Base-by-base conservation (phyloP, 1,140 invertebrate genomes). In the Portunus trituberculatus region DNA sequence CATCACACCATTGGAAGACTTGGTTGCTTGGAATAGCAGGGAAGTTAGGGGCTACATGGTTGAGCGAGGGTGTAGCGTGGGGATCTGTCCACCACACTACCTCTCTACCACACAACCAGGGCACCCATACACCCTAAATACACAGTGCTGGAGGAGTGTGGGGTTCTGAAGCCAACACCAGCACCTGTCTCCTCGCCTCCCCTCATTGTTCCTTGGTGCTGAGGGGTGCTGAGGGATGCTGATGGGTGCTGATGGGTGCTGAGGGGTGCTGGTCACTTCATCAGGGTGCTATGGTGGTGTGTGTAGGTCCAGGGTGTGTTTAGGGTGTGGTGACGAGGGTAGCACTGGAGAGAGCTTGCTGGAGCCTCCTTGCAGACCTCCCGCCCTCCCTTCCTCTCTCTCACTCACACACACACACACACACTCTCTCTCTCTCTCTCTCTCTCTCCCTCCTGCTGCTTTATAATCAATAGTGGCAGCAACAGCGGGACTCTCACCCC, bases 291-390 rank as follows among this genome's bases (percentile, higher is more conserved):
- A n/a, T n/a, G n/a, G n/a, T n/a, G n/a, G n/a, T n/a, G n/a, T n/a
- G n/a, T n/a, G n/a, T n/a, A n/a, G n/a, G n/a, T 59, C 12, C 16
- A 39, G 52, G 52, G 52, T 59, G 52, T 59, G 39, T 39, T 39
- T 39, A 59, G 52, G 67, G 67, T n/a, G 67, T 76, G 28, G 14
- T 59, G 52, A 59, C 52, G 96, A 16, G 96, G 96, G 59, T 97
- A 94, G 52, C 2, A 59, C 52, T 39, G 39, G 39, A 39, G 6
- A 39, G 39, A 2, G n/a, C n/a, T n/a, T 31, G 59, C 1, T 91
- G 20, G 32, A 32, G 76, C 39, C 39, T 39, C 39, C 39, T 39
- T 39, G 39, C 39, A 39, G 39, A 39, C 39, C 39, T 12, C 52
- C 52, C 52, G 52, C 82, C 45, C 52, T 52, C 83, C 90, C 82